Base-by-base conservation (phyloP, 2,113 vertebrate species). In the Enhydra lutris region DNA sequence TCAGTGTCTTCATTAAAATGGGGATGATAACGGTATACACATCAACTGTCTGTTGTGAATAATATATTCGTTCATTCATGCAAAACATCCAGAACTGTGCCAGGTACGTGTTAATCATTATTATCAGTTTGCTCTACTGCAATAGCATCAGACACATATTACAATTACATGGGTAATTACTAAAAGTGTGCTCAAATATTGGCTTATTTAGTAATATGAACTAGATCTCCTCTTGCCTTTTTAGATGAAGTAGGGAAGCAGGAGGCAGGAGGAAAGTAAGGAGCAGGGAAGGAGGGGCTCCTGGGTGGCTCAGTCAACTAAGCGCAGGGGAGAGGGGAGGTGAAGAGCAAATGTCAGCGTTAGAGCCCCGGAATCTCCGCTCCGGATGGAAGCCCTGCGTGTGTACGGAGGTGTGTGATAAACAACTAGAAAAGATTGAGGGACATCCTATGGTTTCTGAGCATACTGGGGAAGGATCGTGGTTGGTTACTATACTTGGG, bases 111-210 rank as follows among this genome's bases (percentile, higher is more conserved):
- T 6, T 59, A 50, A 81, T 91, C 82, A 69, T 71, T 42, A 23
- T 73, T 36, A 23, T 73, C 50, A 10, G 76, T 59, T 36, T 39
- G 50, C 23, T 65, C 34, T 34, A 14, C 42, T 63, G 14, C 47
- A 57, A 79, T n/a, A 83, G 94, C 67, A 31, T 45, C 10, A 61
- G 88, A 87, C 10, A n/a, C 29, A n/a, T 39, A 65, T 79, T 87
- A 67, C 34, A 90, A 97, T 81, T 59, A 59, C 36, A 45, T 7
- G 31, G 31, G 21, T n/a, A 65, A 84, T 71, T 36, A 65, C 81
- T 59, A 83, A 79, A 34, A 14, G 71, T n/a, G 45, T 79, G 24
- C 76, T 50, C 91, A 97, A 92, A 73, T 87, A 89, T 96, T 96
- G 91, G 74, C 73, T 78, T 50, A 3, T 6, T 31, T 31, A 7